Evolutionary conservation across 2,797 vertebrate genomes (phyloP).

Genomic region (Spondyliosoma cantharus): DNA sequence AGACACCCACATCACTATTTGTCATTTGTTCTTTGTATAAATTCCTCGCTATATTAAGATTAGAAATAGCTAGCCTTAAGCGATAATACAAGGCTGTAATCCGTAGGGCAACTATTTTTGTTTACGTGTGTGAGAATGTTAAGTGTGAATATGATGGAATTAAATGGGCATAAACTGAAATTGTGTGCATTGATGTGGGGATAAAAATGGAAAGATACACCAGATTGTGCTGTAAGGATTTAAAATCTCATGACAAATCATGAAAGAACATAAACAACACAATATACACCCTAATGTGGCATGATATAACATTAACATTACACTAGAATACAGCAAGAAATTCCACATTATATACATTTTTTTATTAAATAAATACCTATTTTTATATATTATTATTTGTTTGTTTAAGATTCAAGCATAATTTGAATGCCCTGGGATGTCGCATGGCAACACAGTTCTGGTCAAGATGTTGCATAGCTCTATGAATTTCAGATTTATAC

Average conservation of each 20-base stretch:
- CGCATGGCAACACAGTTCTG: slow-evolving; percentile 23
- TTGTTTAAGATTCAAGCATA: not conserved
- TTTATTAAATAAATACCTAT: not conserved
- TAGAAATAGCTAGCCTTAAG: slow-evolving; percentile 2
- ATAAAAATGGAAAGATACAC: too few relatives aligned
- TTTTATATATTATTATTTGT: not conserved
- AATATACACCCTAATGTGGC: not conserved
- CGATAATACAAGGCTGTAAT: not conserved
- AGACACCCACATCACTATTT: not conserved
- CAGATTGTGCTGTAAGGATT: too few relatives aligned
- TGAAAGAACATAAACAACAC: too few relatives aligned
- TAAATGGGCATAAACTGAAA: too few relatives aligned
- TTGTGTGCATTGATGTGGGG: too few relatives aligned
- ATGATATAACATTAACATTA: not conserved
- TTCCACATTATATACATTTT: too few relatives aligned
- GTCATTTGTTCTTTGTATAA: too few relatives aligned
- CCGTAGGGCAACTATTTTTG: not conserved
- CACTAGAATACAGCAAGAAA: too few relatives aligned
- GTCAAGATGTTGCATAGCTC: not conserved
- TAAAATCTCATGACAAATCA: too few relatives aligned
- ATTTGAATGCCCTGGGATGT: not conserved
- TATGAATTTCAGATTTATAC: slow-evolving; percentile 24
- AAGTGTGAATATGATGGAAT: too few relatives aligned
- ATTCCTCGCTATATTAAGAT: not conserved
- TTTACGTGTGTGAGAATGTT: not conserved